Conservation (phyloP, 2,797 vertebrate species). For the Sebastes kiyomatsui region DNA sequence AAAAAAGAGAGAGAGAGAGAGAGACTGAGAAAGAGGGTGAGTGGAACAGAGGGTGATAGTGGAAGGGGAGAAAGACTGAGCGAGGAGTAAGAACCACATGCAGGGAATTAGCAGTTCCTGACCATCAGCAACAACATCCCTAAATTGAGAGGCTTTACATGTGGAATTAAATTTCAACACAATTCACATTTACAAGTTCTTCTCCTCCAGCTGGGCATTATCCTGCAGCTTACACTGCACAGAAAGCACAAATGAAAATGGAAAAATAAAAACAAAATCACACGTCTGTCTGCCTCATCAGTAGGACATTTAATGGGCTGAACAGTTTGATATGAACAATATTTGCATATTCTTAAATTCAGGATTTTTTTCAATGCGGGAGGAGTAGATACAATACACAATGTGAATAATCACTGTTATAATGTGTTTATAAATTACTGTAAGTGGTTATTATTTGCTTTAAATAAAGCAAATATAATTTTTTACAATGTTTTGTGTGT, state of each 20-base stretch:
- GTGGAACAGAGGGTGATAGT: not conserved
- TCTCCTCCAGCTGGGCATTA: not conserved
- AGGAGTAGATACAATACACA: not conserved
- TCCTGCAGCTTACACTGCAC: not conserved
- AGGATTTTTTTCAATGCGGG: not conserved
- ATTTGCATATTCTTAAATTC: not conserved
- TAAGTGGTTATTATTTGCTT: no score
- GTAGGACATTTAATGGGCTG: not conserved
- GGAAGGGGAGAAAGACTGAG: not conserved
- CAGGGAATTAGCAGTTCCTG: conserved; percentile 63
- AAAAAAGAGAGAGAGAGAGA: not conserved
- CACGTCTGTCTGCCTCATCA: not conserved
- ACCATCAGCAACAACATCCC: conserved; percentile 37
- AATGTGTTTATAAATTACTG: no score
- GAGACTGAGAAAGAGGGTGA: not conserved
- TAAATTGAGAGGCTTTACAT: not conserved
- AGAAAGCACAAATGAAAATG: not conserved
- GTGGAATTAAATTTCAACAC: not conserved
- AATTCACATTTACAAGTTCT: not conserved
- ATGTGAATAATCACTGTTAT: no score
- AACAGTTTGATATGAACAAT: not conserved
- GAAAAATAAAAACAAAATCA: not conserved
- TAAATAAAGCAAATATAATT: no score
- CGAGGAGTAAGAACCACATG: conserved; percentile 37
- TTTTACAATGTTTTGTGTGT: no score